Percentiles rank a stretch among this genome's conserved stretches.
phyloP scores from a whole-genome alignment of 2,113 vertebrate species.

The Sylvicapra grimmia region DNA sequence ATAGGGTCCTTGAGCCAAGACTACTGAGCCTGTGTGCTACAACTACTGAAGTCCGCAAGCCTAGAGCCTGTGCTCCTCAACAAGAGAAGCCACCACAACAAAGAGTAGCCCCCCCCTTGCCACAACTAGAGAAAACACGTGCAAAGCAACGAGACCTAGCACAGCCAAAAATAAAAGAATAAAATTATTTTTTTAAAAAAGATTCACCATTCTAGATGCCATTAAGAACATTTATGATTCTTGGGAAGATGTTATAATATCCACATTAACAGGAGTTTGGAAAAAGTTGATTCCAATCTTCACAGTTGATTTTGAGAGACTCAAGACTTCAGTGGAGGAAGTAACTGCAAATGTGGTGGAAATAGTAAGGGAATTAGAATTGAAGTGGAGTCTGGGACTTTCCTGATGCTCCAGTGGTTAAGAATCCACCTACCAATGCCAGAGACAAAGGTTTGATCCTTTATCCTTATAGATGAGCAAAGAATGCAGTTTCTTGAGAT shows the following conservation, averaged over 20 bases:
- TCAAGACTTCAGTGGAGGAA: neutral
- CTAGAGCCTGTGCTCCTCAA: neutral
- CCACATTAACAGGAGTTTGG: neutral
- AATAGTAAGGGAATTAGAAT: neutral
- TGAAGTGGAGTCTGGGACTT: neutral
- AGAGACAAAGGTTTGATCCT: neutral
- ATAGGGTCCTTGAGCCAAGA: neutral
- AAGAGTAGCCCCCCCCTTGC: neutral
- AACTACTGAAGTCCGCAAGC: neutral
- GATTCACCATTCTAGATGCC: neutral
- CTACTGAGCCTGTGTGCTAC: neutral
- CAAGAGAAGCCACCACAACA: neutral
- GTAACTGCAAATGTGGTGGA: neutral
- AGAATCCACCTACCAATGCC: neutral
- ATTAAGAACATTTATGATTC: neutral
- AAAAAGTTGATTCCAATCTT: neutral
- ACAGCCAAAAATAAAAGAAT: neutral
- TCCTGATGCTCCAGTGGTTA: neutral
- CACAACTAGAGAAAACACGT: neutral
- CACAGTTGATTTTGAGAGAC: neutral
- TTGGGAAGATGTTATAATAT: neutral
- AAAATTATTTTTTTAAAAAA: neutral
- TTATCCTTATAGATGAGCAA: neutral
- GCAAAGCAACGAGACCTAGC: neutral
- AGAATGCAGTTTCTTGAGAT: neutral